These are phyloP conservation scores for Apodemus speciosus DNA, from an alignment of 2,113 vertebrate species.

Conservation along the genomic window DNA sequence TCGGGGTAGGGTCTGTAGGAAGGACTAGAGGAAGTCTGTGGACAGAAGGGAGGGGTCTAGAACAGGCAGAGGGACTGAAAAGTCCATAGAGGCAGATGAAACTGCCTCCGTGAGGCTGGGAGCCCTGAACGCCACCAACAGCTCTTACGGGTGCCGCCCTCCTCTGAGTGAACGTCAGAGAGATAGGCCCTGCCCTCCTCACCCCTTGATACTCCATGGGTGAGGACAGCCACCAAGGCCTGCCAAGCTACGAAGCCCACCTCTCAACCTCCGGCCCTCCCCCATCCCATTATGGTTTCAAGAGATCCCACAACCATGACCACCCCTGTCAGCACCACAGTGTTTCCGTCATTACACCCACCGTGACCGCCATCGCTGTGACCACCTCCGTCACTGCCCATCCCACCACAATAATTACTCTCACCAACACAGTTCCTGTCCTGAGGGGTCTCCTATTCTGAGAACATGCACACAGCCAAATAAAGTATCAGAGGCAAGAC, in stretches of 20 bases:
- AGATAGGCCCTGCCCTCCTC: background rate
- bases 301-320: background rate
- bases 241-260: background rate
- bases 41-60: conserved; percentile 31
- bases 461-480: background rate
- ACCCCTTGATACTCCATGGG: background rate
- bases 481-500: background rate
- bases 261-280: background rate
- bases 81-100: background rate
- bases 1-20: conserved; percentile 20
- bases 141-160: background rate
- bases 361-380: conserved; percentile 12
- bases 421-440: conserved; percentile 29
- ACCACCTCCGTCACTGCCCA: conserved; percentile 58
- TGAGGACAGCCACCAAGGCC: background rate
- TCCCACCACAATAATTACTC: conserved; percentile 60
- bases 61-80: background rate
- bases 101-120: background rate
- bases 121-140: background rate
- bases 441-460: conserved; percentile 61
- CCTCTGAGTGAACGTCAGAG: background rate
- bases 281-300: background rate
- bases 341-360: conserved; percentile 61
- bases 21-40: conserved; percentile 63
- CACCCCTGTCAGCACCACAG: background rate